Conservation (phyloP, 2,888 invertebrate genomes). For the Polyploca ridens region DNA sequence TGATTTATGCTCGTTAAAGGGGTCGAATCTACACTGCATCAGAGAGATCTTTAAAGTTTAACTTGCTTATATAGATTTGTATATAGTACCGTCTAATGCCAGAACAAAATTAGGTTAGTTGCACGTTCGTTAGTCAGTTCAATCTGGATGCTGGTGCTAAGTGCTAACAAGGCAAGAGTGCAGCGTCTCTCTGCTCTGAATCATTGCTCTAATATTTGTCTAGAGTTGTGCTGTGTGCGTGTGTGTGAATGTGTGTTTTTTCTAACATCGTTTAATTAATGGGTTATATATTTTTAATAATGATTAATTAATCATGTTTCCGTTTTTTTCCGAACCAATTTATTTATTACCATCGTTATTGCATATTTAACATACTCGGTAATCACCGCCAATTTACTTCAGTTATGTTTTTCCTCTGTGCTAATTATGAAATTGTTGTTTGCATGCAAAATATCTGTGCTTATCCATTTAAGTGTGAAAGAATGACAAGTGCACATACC, state of each 20-base stretch:
- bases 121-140: neutral
- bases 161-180: neutral
- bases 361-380: no score
- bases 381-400: no score
- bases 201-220: neutral
- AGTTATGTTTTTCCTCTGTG: no score
- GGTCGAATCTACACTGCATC: no score
- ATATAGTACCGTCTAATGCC: neutral
- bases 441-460: neutral
- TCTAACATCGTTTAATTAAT: neutral
- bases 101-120: neutral
- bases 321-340: no score
- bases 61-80: no score
- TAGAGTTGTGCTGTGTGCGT: neutral
- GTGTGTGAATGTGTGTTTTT: neutral
- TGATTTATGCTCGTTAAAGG: no score
- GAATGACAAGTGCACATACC: neutral
- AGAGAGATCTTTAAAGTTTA: no score
- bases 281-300: neutral
- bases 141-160: constrained; percentile 2
- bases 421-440: neutral
- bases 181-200: neutral
- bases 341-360: no score
- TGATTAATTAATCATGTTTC: no score
- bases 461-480: neutral